Evolutionary conservation across 2,888 invertebrate genomes (phyloP), one percentile per base, ranked within the genome.

Genomic region (Rhopalosiphum nymphaeae): DNA sequence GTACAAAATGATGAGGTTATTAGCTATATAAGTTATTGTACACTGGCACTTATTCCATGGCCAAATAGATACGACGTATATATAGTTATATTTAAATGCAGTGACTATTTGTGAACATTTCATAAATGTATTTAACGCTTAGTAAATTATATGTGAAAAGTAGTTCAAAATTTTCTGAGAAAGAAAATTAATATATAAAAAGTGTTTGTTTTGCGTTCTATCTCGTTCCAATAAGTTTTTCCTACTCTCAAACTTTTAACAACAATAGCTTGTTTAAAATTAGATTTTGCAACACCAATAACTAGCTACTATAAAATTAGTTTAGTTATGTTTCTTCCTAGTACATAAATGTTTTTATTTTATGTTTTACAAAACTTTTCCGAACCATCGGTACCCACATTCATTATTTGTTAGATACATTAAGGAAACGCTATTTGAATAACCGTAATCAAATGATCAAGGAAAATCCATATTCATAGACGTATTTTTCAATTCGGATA

Each of bases 181-280:
- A 36, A 36, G 21, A 42, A 78, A 78, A 78, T 36, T 2, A 21
- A 78, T 78, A 2, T 25, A 9, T 78, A 36, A 78, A 78, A 36
- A 9, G 78, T 36, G 21, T 36, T 21, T 36, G 21, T 36, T 21
- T 78, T 78, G 78, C 78, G 21, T 42, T 78, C 78, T 36, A 78
- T 78, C 9, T 36, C 78, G 21, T 78, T 78, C 36, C 78, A 78
- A 36, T 78, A 78, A 78, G 36, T 78, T 42, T 36, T 21, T 78
- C 36, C 78, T 78, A 78, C 78, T 78, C 67, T 36, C 21, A 42
- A 78, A 78, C 78, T 78, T 78, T 78, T 42, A 36, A 78, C 78
- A 67, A 78, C 78, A 78, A 78, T 78, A 78, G 78, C 78, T 78
- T 78, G 36, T 78, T 78, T 21, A 36, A 78, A 36, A 78, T 78